Conservation (phyloP, 2,888 invertebrate genomes). For the Oligia strigilis region DNA sequence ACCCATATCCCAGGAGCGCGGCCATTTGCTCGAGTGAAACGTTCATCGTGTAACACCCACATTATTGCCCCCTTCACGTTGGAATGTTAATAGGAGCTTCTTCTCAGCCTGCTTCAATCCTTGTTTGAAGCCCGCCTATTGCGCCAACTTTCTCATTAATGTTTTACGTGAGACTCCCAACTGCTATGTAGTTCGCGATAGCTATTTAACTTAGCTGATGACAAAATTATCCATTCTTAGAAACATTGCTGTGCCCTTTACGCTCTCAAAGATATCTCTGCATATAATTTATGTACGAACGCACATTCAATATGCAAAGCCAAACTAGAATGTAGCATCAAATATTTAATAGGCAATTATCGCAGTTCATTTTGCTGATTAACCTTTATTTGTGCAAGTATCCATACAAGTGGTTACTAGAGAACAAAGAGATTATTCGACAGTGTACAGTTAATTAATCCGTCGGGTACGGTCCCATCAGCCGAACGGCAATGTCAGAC, state of each 20-base stretch:
- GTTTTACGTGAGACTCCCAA: slow-evolving; percentile 77
- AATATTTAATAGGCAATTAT: slow-evolving; percentile 70
- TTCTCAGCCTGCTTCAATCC: slow-evolving; percentile 76
- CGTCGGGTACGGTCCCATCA: slow-evolving; percentile 77
- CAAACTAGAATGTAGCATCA: slow-evolving; percentile 40
- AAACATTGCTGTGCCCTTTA: background rate
- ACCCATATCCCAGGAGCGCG: slow-evolving; percentile 72
- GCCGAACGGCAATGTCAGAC: slow-evolving; percentile 68
- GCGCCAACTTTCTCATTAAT: slow-evolving; percentile 79
- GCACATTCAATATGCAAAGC: slow-evolving; percentile 10
- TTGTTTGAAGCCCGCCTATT: slow-evolving; percentile 78
- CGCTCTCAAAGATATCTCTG: background rate
- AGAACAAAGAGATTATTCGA: slow-evolving; percentile 77
- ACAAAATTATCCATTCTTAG: background rate
- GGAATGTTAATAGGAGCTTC: slow-evolving; percentile 82
- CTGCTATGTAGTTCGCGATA: slow-evolving; percentile 57
- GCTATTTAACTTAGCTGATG: slow-evolving; percentile 27
- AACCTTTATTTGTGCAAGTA: slow-evolving; percentile 65
- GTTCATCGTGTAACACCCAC: slow-evolving; percentile 81
- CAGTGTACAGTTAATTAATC: slow-evolving; percentile 81
- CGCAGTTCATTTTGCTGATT: slow-evolving; percentile 67
- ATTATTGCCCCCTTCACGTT: slow-evolving; percentile 78
- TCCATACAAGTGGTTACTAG: slow-evolving; percentile 63
- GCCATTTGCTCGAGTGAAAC: slow-evolving; percentile 81
- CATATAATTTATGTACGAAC: background rate